phyloP scores from a whole-genome alignment of 2,113 vertebrate genomes.

The Salvator merianae region DNA sequence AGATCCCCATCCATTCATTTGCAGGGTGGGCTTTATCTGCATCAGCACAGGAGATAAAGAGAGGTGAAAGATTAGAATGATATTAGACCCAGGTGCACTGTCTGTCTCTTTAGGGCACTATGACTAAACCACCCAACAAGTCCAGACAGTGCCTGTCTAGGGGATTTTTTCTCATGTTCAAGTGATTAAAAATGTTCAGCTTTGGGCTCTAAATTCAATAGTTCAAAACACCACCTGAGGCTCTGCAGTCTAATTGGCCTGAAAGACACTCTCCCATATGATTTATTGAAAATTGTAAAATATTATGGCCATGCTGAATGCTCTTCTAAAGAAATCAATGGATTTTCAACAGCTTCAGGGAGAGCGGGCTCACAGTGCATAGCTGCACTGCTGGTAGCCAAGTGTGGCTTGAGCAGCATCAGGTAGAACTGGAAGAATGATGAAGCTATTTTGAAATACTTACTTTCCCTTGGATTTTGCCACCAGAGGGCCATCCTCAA shows the following conservation, averaged over 20 bases:
- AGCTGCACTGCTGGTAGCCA: background rate
- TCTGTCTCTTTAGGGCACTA: slow-evolving; percentile 13
- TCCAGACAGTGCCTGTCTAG: slow-evolving; percentile 6
- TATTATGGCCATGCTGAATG: too few species aligned
- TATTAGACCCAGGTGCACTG: background rate
- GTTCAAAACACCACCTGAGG: slow-evolving; percentile 24
- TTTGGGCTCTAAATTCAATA: slow-evolving; percentile 12
- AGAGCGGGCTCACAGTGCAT: background rate
- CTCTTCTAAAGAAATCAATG: background rate
- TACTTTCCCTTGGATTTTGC: background rate
- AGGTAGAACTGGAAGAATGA: background rate
- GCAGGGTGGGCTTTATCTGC: background rate
- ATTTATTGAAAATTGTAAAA: slow-evolving; percentile 15
- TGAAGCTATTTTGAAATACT: background rate
- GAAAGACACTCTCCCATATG: slow-evolving; percentile 1
- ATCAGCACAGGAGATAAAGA: background rate
- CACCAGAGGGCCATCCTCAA: slow-evolving; percentile 15
- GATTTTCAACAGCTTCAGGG: background rate
- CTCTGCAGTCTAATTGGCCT: slow-evolving; percentile 19
- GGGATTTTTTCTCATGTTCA: slow-evolving; percentile 16
- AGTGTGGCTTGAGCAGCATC: background rate
- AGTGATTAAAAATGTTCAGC: slow-evolving; percentile 20
- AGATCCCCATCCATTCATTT: background rate
- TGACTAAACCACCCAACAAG: slow-evolving; percentile 9
- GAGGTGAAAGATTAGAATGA: background rate